Conservation (phyloP, 2,888 invertebrate species). For the Camponotus fellah region DNA sequence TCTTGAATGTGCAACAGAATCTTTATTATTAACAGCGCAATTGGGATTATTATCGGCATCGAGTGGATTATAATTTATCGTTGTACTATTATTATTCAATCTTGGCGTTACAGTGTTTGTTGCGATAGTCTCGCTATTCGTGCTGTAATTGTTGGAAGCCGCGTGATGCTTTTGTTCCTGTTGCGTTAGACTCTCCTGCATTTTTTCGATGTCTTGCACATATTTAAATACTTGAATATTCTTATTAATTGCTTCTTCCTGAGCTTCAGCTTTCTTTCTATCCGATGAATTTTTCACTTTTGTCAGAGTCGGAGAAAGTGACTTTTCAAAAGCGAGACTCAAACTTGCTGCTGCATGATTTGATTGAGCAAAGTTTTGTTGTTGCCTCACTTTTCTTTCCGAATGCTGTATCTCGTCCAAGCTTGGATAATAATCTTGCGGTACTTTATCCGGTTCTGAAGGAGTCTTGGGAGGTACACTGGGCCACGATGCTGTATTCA, state of each 20-base stretch:
- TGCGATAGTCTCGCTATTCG: slow-evolving; percentile 68
- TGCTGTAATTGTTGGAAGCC: slow-evolving; percentile 70
- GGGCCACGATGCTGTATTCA: slow-evolving; percentile 80
- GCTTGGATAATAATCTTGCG: slow-evolving; percentile 84
- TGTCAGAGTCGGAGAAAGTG: slow-evolving; percentile 78
- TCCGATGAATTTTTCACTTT: slow-evolving; percentile 80
- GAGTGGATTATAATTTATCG: slow-evolving; percentile 62
- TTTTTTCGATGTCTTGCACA: slow-evolving; percentile 87
- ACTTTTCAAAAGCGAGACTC: slow-evolving; percentile 81
- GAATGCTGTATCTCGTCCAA: slow-evolving; percentile 83
- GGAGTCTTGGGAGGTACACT: slow-evolving; percentile 79
- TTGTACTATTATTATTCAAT: slow-evolving; percentile 66
- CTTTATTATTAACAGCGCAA: slow-evolving; percentile 70
- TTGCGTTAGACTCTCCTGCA: slow-evolving; percentile 85
- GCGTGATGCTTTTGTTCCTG: slow-evolving; percentile 81
- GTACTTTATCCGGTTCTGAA: slow-evolving; percentile 82
- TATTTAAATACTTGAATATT: slow-evolving; percentile 84
- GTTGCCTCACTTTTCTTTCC: slow-evolving; percentile 79
- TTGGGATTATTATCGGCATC: slow-evolving; percentile 72
- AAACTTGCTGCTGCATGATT: slow-evolving; percentile 77
- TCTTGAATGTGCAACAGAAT: slow-evolving; percentile 72
- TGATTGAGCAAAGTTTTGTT: slow-evolving; percentile 79
- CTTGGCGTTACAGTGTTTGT: slow-evolving; percentile 71
- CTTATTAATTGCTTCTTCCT: slow-evolving; percentile 83
- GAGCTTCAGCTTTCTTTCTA: slow-evolving; percentile 80